phyloP scores from a whole-genome alignment of 2,797 vertebrate species.

The Hemibagrus guttatus region DNA sequence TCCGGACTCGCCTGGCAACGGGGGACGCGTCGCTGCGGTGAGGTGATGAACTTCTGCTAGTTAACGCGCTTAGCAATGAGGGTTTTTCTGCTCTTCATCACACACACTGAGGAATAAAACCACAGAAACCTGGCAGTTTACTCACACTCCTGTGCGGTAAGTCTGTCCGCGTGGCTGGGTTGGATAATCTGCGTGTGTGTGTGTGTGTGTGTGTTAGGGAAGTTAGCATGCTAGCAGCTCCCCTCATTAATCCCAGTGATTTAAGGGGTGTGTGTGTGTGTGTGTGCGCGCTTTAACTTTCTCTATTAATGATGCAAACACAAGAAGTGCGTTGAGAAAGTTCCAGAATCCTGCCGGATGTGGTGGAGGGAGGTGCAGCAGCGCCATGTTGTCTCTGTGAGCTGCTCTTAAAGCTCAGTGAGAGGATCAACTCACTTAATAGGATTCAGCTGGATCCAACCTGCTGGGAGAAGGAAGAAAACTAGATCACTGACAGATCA shows the following conservation, averaged over 20 bases:
- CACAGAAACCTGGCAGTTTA: not conserved
- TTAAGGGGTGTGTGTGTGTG: not conserved
- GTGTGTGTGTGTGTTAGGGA: not conserved
- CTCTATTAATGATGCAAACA: not conserved
- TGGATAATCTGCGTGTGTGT: not conserved
- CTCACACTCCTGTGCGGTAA: not conserved
- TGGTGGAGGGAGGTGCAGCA: not conserved
- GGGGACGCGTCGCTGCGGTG: not conserved
- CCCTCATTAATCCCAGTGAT: not conserved
- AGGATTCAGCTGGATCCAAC: conserved; percentile 6
- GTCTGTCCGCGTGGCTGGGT: not conserved
- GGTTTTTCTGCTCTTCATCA: not conserved
- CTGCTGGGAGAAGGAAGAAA: not conserved
- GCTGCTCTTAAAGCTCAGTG: not conserved
- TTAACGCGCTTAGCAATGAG: not conserved
- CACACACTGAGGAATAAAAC: not conserved
- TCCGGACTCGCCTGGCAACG: conserved; percentile 21
- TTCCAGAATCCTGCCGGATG: too few relatives aligned
- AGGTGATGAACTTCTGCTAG: not conserved
- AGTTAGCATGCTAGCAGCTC: not conserved
- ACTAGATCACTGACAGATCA: not conserved
- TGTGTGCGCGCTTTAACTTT: not conserved
- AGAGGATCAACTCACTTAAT: conserved; percentile 9
- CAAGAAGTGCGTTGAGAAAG: not conserved
- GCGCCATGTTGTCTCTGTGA: not conserved